Percentiles rank a stretch among this genome's conserved stretches.
Evolutionary conservation across 2,888 invertebrate species (phyloP).

Genomic region (Cabera pusaria): DNA sequence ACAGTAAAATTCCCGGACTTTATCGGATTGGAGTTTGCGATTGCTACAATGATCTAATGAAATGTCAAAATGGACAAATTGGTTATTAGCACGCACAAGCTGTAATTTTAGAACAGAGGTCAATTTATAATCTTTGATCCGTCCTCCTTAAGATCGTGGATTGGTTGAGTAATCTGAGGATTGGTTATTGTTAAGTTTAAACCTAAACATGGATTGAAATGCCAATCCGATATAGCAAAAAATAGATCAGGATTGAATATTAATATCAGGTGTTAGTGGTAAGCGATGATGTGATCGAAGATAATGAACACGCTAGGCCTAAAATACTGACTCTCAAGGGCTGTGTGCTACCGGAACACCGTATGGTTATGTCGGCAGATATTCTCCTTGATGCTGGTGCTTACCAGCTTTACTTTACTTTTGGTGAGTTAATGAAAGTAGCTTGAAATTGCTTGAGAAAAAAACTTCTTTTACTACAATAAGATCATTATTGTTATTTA

Average conservation of each 20-base stretch:
- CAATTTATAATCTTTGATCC: not conserved
- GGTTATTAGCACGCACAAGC: not conserved
- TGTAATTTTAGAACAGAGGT: conserved; percentile 2
- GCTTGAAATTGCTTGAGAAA: no score
- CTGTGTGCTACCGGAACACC: no score
- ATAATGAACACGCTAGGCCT: no score
- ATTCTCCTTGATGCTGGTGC: no score
- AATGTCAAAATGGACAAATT: conserved; percentile 6
- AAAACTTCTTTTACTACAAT: no score
- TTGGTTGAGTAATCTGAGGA: not conserved
- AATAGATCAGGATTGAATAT: conserved; percentile 3
- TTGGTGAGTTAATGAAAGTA: no score
- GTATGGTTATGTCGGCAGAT: no score
- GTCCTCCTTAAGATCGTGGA: not conserved
- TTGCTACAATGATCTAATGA: conserved; percentile 4
- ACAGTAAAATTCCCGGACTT: not conserved
- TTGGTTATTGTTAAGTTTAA: not conserved
- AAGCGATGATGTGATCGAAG: no score
- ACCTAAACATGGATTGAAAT: not conserved
- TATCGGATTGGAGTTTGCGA: conserved; percentile 1
- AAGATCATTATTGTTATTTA: no score
- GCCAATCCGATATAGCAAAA: conserved; percentile 1
- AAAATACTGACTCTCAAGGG: no score
- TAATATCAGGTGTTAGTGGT: conserved; percentile 1
- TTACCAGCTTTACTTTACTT: no score